A percentile compares a stretch with the other conserved stretches of the same genome.
Evolutionary conservation across 2,888 invertebrate genomes (phyloP).

Genomic region (Dugesia japonica): DNA sequence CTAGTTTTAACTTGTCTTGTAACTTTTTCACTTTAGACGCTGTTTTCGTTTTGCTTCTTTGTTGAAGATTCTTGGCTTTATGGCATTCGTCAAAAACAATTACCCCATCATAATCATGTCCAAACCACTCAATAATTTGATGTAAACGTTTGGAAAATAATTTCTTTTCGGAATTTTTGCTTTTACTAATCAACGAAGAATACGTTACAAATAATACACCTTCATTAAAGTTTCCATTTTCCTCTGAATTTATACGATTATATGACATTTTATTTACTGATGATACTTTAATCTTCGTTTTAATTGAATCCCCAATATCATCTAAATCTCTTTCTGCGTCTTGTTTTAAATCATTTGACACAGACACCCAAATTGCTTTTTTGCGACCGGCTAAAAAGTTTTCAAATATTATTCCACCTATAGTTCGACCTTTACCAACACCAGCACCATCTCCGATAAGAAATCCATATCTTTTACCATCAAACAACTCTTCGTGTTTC

Average conservation of each 20-base stretch:
- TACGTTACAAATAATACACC: conserved; percentile 46
- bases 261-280: conserved; percentile 20
- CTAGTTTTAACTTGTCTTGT: conserved; percentile 21
- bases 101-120: conserved; percentile 11
- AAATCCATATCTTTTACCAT: conserved; percentile 44
- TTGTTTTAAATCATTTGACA: conserved; percentile 43
- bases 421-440: conserved; percentile 42
- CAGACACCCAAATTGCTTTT: conserved; percentile 45
- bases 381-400: conserved; percentile 43
- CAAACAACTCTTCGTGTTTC: conserved; percentile 56
- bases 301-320: neutral
- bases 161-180: conserved; percentile 39
- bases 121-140: conserved; percentile 17
- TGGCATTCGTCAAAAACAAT: conserved; percentile 24
- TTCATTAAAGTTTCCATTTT: conserved; percentile 39
- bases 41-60: conserved; percentile 22
- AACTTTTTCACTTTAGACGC: conserved; percentile 3
- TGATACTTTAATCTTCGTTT: neutral
- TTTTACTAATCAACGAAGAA: conserved; percentile 44
- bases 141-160: neutral
- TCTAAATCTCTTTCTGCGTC: conserved; percentile 39
- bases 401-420: conserved; percentile 44
- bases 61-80: conserved; percentile 20
- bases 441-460: conserved; percentile 47
- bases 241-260: neutral